Evolutionary conservation across 2,888 invertebrate genomes (phyloP).

Genomic region (Brassicogethes aeneus): DNA sequence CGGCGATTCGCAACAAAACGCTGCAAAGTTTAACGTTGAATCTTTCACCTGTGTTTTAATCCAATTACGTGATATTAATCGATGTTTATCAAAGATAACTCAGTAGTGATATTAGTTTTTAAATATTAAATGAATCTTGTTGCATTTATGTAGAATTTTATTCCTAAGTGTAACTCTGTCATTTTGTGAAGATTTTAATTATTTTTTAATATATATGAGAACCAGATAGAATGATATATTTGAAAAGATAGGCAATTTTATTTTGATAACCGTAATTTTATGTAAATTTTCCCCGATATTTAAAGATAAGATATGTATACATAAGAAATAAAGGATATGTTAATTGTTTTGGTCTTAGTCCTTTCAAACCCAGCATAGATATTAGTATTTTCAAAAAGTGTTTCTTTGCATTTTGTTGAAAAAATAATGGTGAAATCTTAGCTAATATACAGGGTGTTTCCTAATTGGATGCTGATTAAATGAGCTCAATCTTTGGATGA

Average conservation of each 20-base stretch:
- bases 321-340: slow-evolving; percentile 22
- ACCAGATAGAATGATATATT: slow-evolving; percentile 10
- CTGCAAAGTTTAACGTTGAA: slow-evolving; percentile 74
- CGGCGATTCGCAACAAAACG: slow-evolving; percentile 74
- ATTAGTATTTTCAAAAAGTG: not conserved
- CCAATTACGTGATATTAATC: slow-evolving; percentile 7
- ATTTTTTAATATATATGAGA: slow-evolving; percentile 12
- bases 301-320: slow-evolving; percentile 14
- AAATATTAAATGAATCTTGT: slow-evolving; percentile 15
- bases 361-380: no score
- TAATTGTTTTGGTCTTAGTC: no score
- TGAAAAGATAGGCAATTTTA: slow-evolving; percentile 19
- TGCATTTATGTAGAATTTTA: slow-evolving; percentile 12
- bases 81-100: slow-evolving; percentile 10
- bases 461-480: no score
- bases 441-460: no score
- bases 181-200: slow-evolving; percentile 5
- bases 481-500: no score
- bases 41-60: slow-evolving; percentile 69
- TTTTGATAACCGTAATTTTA: slow-evolving; percentile 28
- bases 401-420: not conserved
- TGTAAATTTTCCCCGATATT: slow-evolving; percentile 16
- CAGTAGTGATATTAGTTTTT: slow-evolving; percentile 23
- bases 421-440: no score
- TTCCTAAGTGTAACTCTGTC: slow-evolving; percentile 12